phyloP scores from a whole-genome alignment of 2,113 vertebrate genomes.

The Otolemur garnettii region DNA sequence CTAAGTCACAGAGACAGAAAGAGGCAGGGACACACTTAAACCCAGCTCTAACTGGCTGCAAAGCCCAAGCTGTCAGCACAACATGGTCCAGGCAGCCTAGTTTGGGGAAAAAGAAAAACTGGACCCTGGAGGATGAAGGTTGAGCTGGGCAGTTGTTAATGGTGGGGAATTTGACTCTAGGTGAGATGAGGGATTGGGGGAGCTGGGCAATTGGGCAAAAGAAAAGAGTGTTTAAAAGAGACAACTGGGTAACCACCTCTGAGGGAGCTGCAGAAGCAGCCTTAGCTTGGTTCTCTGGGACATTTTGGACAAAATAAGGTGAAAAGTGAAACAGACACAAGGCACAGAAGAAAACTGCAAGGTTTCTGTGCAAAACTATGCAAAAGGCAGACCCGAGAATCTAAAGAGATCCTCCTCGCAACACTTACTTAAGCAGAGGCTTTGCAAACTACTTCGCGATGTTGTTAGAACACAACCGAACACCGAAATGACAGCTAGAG shows the following conservation, averaged over 20 bases:
- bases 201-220: too few relatives aligned
- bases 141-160: not conserved
- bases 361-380: not conserved
- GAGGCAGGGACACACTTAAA: not conserved
- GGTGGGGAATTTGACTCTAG: not conserved
- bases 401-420: not conserved
- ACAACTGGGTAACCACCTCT: too few relatives aligned
- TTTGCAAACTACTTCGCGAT: not conserved
- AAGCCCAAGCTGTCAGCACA: not conserved
- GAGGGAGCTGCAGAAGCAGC: not conserved
- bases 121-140: fast-evolving
- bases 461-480: not conserved
- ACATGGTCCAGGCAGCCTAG: fast-evolving
- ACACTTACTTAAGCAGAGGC: not conserved
- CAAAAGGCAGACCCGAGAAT: not conserved
- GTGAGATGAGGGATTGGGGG: not conserved
- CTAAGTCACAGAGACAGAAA: not conserved
- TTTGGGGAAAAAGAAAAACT: not conserved
- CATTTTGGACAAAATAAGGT: not conserved
- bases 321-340: not conserved
- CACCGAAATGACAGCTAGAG: not conserved
- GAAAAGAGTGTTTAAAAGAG: not conserved
- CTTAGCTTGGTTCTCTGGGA: not conserved
- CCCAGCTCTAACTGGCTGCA: not conserved
- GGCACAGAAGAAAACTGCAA: too few relatives aligned